Evolutionary conservation across 2,888 invertebrate genomes (phyloP).

Genomic region (Nemurella pictetii): DNA sequence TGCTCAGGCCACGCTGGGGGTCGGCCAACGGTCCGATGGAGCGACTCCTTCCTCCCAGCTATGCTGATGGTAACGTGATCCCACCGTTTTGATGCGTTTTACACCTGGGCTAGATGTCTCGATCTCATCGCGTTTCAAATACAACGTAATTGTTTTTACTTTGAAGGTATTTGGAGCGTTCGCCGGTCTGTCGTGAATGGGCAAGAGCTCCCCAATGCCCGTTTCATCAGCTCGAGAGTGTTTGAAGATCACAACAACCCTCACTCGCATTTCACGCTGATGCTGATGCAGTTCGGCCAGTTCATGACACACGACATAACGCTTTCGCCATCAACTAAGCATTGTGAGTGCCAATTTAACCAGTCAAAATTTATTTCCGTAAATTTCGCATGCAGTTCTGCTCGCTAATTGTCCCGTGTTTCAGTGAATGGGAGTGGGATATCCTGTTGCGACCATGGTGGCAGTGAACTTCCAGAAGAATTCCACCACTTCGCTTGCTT

Average conservation of each 20-base stretch:
- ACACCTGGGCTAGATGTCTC: no score
- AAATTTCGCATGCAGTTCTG: neutral
- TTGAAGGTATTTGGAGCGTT: constrained; percentile 63
- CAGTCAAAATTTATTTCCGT: neutral
- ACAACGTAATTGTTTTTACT: constrained; percentile 51
- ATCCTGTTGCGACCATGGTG: constrained; percentile 35
- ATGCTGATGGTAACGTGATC: constrained; percentile 60
- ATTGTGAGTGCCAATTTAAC: constrained; percentile 27
- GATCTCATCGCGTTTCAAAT: constrained; percentile 8
- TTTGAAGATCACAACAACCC: constrained; percentile 46
- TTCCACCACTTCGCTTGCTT: constrained; percentile 69
- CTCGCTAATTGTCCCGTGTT: neutral
- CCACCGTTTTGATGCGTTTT: neutral
- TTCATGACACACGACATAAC: constrained; percentile 45
- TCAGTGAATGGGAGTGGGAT: constrained; percentile 12
- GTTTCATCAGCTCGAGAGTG: constrained; percentile 46
- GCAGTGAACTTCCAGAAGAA: constrained; percentile 55
- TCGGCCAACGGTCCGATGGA: constrained; percentile 65
- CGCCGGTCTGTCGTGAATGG: constrained; percentile 59
- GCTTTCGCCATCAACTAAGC: constrained; percentile 44
- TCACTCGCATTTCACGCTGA: constrained; percentile 44
- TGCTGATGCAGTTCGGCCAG: constrained; percentile 46
- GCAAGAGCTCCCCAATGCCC: constrained; percentile 48
- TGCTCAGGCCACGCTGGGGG: constrained; percentile 70
- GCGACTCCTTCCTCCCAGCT: constrained; percentile 67